phyloP scores from a whole-genome alignment of 2,888 invertebrate genomes.

The Tridacna crocea region DNA sequence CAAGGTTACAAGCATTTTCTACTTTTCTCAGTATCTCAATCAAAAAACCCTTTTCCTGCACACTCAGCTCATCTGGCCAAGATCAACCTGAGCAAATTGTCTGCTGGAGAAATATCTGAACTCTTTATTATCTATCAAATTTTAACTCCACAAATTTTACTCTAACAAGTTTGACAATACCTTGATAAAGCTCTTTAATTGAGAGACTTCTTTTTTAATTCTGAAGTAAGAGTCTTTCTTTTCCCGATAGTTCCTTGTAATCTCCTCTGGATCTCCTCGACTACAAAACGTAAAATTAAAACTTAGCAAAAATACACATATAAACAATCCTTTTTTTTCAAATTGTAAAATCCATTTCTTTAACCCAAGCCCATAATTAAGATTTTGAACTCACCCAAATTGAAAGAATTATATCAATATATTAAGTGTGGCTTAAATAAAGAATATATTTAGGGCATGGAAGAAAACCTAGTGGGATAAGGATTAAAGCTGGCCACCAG shows the following conservation, averaged over 20 bases:
- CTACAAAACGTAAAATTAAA: slow-evolving; percentile 62
- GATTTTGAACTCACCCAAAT: neutral
- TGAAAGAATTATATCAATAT: neutral
- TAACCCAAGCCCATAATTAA: neutral
- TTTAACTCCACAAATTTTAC: too few species aligned
- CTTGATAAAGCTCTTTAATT: slow-evolving; percentile 65
- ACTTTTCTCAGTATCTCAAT: too few species aligned
- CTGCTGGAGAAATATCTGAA: too few species aligned
- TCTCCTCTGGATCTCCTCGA: slow-evolving; percentile 80
- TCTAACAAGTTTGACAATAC: slow-evolving; percentile 44
- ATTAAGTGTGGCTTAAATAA: neutral
- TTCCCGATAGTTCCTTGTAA: slow-evolving; percentile 77
- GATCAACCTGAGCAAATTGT: too few species aligned
- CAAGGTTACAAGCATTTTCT: too few species aligned
- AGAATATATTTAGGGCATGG: neutral
- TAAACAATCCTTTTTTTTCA: neutral
- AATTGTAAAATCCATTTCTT: neutral
- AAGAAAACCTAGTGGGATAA: too few species aligned
- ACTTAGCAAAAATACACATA: neutral
- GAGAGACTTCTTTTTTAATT: slow-evolving; percentile 61
- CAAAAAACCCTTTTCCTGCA: too few species aligned
- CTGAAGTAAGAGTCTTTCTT: slow-evolving; percentile 73
- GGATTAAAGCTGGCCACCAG: too few species aligned
- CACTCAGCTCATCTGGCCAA: too few species aligned
- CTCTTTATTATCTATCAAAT: too few species aligned